Conservation (phyloP, 2,113 vertebrate species). For the Chionis minor region DNA sequence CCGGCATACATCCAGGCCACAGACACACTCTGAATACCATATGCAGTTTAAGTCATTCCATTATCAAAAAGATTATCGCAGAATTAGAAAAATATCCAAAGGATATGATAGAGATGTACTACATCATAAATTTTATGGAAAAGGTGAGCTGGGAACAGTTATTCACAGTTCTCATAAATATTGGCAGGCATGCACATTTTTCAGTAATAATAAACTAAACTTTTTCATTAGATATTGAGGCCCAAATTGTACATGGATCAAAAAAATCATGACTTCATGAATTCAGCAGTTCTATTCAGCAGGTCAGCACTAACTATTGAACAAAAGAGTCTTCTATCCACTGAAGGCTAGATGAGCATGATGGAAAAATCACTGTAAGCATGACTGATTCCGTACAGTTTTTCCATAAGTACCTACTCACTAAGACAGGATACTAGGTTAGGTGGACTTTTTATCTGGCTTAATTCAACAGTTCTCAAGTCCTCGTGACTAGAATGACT, state of each 20-base stretch:
- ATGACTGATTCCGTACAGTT: background rate
- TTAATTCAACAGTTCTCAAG: background rate
- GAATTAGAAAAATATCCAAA: background rate
- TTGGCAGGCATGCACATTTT: background rate
- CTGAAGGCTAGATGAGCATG: background rate
- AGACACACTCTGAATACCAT: background rate
- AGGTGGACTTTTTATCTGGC: background rate
- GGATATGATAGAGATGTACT: background rate
- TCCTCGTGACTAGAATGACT: background rate
- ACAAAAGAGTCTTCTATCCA: background rate
- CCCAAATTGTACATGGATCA: background rate
- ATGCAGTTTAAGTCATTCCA: background rate
- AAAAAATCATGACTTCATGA: background rate
- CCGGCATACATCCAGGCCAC: background rate
- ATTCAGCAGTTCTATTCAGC: conserved; percentile 23
- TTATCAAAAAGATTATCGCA: background rate
- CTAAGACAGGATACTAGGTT: background rate
- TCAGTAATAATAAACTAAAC: background rate
- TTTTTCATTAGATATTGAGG: background rate
- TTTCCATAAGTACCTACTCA: background rate
- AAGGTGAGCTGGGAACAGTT: background rate
- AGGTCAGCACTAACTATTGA: conserved; percentile 1
- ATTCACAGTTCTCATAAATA: background rate
- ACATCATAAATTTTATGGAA: background rate
- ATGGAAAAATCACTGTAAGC: background rate